Conservation (phyloP, 2,113 vertebrate genomes). For the Vulpes lagopus region DNA sequence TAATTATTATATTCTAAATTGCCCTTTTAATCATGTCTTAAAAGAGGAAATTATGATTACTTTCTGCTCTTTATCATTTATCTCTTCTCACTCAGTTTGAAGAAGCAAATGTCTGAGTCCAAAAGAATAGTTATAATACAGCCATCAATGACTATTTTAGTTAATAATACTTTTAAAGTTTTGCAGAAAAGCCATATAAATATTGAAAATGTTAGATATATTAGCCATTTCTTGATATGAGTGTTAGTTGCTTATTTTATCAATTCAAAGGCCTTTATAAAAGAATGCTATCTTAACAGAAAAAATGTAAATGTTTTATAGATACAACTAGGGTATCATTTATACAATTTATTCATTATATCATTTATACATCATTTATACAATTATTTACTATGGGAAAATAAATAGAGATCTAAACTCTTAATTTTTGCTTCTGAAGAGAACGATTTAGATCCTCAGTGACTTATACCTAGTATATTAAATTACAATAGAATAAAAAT, state of each 20-base stretch:
- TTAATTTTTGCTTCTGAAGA: background rate
- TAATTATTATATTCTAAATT: constrained; percentile 77
- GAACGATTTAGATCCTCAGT: background rate
- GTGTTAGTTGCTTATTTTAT: background rate
- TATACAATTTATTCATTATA: background rate
- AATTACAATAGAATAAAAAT: background rate
- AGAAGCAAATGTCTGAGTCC: background rate
- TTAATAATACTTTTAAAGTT: constrained; percentile 56
- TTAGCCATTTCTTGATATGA: background rate
- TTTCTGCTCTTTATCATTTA: constrained; percentile 60
- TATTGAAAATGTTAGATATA: constrained; percentile 35
- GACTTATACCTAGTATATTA: background rate
- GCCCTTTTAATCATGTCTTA: constrained; percentile 72
- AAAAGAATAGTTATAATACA: constrained; percentile 52
- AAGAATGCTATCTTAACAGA: background rate
- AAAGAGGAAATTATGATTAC: constrained; percentile 68
- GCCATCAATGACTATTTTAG: constrained; percentile 51
- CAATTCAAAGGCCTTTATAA: background rate
- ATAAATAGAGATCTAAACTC: background rate
- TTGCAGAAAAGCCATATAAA: constrained; percentile 37
- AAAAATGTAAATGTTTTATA: background rate
- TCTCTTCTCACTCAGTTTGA: constrained; percentile 60
- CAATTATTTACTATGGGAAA: background rate
- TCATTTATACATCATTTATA: background rate
- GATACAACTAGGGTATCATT: background rate